Base-by-base conservation (phyloP, 2,888 invertebrate genomes). In the Amphipyra tragopoginis region DNA sequence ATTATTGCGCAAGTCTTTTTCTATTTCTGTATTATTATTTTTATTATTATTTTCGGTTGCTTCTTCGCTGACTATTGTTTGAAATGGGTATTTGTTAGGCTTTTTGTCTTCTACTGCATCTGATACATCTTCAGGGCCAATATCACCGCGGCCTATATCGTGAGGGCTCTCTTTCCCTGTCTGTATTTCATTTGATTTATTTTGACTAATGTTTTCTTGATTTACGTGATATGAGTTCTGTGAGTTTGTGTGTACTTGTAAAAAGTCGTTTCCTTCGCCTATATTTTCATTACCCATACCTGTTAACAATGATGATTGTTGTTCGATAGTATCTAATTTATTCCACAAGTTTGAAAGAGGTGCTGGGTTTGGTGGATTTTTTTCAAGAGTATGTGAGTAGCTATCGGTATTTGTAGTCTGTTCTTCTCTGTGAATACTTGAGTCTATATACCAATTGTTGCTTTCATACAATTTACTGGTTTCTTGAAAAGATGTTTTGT, bases 131-230 rank as follows among this genome's bases (percentile, higher is more conserved):
- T 86, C 85, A 34, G 82, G 67, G 7, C 77, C 76, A 48, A 86
- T 84, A 71, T 86, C 86, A 34, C 85, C 86, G 10, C 86, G 82
- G 4, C 85, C 86, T 54, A 75, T 45, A 34, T 85, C 80, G 52
- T 65, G 53, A 10, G 72, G 44, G 9, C 34, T 56, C 42, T 74
- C 63, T 53, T 66, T 69, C 10, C 60, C 61, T 47, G 8, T 45
- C 50, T 42, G 54, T 44, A 11, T 45, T 21, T 39, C 48, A 5
- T 50, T 56, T 40, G 48, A 38, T 55, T 65, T 65, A 40, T 56
- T 50, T 43, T 45, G 33, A 33, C 6, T 39, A 15, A 11, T 14
- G 9, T 34, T 36, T 5, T 53, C 65, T 65, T 38, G 29, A 36
- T 36, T 36, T 10, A 36, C 36, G 11, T 14, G 49, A 50, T 38